Evolutionary conservation across 2,113 vertebrate species (phyloP).

Genomic region (Triplophysa tibetana): DNA sequence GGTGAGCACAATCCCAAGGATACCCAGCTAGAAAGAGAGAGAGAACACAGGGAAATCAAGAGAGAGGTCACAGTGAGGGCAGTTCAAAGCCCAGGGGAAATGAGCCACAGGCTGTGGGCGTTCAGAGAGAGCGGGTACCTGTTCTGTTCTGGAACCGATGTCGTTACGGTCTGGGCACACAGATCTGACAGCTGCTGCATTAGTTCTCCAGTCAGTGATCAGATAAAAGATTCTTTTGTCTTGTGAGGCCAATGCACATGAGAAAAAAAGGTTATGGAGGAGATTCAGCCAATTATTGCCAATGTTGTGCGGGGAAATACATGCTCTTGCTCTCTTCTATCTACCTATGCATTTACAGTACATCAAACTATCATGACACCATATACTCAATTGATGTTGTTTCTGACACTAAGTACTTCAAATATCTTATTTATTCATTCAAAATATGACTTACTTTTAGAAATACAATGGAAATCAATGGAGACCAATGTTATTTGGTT

Average conservation of each 20-base stretch:
- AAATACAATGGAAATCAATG: too few relatives aligned
- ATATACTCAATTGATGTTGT: background rate
- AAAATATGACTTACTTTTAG: too few relatives aligned
- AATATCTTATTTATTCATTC: too few relatives aligned
- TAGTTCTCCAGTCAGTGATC: slow-evolving; percentile 30
- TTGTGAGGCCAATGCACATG: slow-evolving; percentile 14
- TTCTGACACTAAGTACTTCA: too few relatives aligned
- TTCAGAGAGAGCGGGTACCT: slow-evolving; percentile 47
- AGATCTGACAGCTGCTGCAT: slow-evolving; percentile 45
- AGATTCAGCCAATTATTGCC: slow-evolving; percentile 31
- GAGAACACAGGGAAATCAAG: slow-evolving; percentile 15
- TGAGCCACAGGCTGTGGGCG: slow-evolving; percentile 53
- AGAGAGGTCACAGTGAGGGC: slow-evolving; percentile 40
- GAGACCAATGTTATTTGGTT: too few relatives aligned
- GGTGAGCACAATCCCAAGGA: background rate
- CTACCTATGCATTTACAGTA: background rate
- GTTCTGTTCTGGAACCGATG: slow-evolving; percentile 48
- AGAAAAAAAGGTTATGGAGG: slow-evolving; percentile 23
- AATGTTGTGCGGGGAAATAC: background rate
- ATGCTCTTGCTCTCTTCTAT: background rate
- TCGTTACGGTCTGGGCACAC: slow-evolving; percentile 48
- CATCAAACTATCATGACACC: background rate
- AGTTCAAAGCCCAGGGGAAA: slow-evolving; percentile 51
- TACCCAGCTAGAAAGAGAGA: background rate
- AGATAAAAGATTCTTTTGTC: slow-evolving; percentile 40